phyloP scores from a whole-genome alignment of 2,888 invertebrate genomes.

The Euphydryas editha region DNA sequence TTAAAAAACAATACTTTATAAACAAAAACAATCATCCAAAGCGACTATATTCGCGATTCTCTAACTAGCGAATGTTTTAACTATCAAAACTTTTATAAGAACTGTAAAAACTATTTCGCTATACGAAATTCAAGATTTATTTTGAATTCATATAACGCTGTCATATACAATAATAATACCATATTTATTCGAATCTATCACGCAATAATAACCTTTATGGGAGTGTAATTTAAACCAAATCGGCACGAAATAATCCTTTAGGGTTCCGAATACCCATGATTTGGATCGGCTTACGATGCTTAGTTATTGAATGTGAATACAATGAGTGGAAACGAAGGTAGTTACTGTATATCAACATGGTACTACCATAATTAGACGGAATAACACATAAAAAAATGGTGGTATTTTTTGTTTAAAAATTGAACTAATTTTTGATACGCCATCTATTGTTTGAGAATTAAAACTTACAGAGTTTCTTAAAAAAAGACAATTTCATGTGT shows the following conservation, averaged over 20 bases:
- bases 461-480: not conserved
- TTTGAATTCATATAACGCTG: not conserved
- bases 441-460: not conserved
- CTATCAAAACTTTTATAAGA: not conserved
- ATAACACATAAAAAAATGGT: no score
- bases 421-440: no score
- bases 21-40: no score
- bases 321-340: constrained; percentile 32
- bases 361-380: no score
- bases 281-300: constrained; percentile 44
- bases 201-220: constrained; percentile 24
- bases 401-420: no score
- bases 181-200: constrained; percentile 15
- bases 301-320: constrained; percentile 24
- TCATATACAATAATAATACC: constrained; percentile 13
- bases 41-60: no score
- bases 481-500: not conserved
- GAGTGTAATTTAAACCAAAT: constrained; percentile 22
- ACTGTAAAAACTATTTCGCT: not conserved
- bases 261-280: constrained; percentile 40
- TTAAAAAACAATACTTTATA: no score
- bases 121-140: not conserved
- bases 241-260: constrained; percentile 20
- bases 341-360: not conserved
- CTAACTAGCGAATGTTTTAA: not conserved